These are phyloP conservation scores for Scaptodrosophila latifasciaeformis DNA, from an alignment of 2,888 invertebrate genomes.

Conservation along the genomic window DNA sequence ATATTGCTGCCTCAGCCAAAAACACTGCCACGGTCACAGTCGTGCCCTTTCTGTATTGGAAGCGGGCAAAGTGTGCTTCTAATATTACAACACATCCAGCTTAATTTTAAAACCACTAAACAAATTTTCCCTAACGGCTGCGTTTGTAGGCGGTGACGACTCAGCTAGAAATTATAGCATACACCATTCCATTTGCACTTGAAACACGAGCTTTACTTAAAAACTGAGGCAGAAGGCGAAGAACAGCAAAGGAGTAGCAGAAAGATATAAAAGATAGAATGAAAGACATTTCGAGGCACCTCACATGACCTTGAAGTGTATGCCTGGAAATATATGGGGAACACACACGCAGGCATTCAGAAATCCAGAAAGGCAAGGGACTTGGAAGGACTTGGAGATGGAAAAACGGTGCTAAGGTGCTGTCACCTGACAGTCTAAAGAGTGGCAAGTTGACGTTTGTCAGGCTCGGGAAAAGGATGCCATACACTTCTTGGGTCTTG, in stretches of 20 bases:
- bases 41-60: no score
- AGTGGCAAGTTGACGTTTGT: conserved; percentile 23
- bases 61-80: conserved; percentile 26
- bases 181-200: conserved; percentile 58
- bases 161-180: background rate
- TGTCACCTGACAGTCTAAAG: conserved; percentile 22
- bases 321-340: conserved; percentile 19
- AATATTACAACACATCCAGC: conserved; percentile 50
- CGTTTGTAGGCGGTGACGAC: conserved; percentile 34
- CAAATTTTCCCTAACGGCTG: conserved; percentile 60
- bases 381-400: background rate
- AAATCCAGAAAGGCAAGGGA: no score
- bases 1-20: no score
- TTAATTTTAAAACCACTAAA: conserved; percentile 64
- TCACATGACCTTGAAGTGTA: conserved; percentile 45
- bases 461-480: no score
- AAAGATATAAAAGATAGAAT: no score
- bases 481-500: no score
- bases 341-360: conserved; percentile 3
- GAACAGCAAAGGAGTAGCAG: background rate
- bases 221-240: background rate
- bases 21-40: no score
- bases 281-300: no score
- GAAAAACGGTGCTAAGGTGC: conserved; percentile 33
- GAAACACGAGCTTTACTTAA: conserved; percentile 36